phyloP scores from a whole-genome alignment of 2,797 vertebrate genomes.

The Trachurus trachurus region DNA sequence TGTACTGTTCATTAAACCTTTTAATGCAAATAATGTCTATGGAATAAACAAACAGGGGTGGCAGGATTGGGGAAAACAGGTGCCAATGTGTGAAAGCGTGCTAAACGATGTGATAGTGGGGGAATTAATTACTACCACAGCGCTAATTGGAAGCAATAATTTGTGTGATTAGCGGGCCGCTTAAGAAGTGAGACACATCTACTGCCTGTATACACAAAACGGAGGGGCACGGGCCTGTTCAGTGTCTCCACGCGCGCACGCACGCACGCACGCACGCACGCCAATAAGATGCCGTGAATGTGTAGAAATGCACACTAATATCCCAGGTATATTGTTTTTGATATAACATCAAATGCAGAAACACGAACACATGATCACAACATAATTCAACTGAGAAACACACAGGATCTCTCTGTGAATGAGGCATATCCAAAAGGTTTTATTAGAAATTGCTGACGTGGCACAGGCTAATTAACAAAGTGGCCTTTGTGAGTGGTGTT shows the following conservation, averaged over 20 bases:
- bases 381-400: conserved; percentile 47
- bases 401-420: conserved; percentile 78
- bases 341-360: background rate
- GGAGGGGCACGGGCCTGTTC: conserved; percentile 13
- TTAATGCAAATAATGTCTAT: conserved; percentile 97
- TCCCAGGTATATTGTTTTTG: no score
- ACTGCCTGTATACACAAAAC: conserved; percentile 69
- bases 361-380: background rate
- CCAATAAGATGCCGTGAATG: background rate
- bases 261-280: conserved; percentile 7
- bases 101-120: conserved; percentile 99
- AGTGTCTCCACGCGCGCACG: background rate
- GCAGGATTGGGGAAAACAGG: conserved; percentile 94
- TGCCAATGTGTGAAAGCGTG: conserved; percentile 96
- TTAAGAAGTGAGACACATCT: conserved; percentile 96
- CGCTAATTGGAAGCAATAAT: conserved; percentile 99
- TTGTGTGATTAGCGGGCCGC: conserved; percentile 99
- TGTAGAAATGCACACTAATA: background rate
- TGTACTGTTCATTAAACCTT: conserved; percentile 93
- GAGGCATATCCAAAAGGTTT: conserved; percentile 88
- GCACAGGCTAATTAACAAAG: conserved; percentile 91
- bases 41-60: conserved; percentile 98
- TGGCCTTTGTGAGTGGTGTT: conserved; percentile 73
- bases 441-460: conserved; percentile 92
- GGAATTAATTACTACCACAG: conserved; percentile 99